Percentiles rank a stretch among this genome's conserved stretches.
These are phyloP conservation scores for Phymastichus coffea DNA, from an alignment of 1,140 invertebrate species.

Conservation along the genomic window DNA sequence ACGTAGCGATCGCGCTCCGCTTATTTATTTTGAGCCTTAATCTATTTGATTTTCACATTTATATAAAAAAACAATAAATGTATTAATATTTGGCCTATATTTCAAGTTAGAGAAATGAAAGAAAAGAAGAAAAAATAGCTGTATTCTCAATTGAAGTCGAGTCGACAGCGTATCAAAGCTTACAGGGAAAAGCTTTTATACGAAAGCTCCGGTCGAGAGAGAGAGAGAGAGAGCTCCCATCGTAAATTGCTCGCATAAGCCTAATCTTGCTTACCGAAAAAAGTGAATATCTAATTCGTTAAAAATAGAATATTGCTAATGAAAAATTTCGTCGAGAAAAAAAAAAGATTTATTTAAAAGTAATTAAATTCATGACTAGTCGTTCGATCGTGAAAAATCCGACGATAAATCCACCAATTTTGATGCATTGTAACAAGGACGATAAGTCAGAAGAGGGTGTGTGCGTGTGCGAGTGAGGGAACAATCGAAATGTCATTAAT, in stretches of 20 bases:
- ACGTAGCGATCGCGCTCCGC: too few relatives aligned
- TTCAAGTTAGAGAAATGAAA: background rate
- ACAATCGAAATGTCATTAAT: slow-evolving; percentile 28
- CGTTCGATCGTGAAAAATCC: slow-evolving; percentile 5
- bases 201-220: slow-evolving; percentile 49
- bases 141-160: background rate
- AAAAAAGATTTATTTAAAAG: too few relatives aligned
- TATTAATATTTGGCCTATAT: too few relatives aligned
- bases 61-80: too few relatives aligned
- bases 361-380: slow-evolving; percentile 14
- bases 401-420: slow-evolving; percentile 8
- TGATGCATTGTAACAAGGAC: background rate
- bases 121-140: background rate
- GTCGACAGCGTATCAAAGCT: slow-evolving; percentile 35
- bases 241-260: slow-evolving; percentile 54
- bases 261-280: slow-evolving; percentile 57
- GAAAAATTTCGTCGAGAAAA: too few relatives aligned
- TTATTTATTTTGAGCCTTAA: too few relatives aligned
- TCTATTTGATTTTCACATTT: too few relatives aligned
- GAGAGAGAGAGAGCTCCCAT: slow-evolving; percentile 53
- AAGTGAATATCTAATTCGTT: too few relatives aligned
- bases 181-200: slow-evolving; percentile 60
- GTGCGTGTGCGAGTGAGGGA: background rate
- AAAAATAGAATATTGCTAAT: too few relatives aligned
- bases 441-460: slow-evolving; percentile 5